Evolutionary conservation across 2,113 vertebrate genomes (phyloP), one percentile per base, ranked within the genome.

Genomic region (Pardalotus punctatus): DNA sequence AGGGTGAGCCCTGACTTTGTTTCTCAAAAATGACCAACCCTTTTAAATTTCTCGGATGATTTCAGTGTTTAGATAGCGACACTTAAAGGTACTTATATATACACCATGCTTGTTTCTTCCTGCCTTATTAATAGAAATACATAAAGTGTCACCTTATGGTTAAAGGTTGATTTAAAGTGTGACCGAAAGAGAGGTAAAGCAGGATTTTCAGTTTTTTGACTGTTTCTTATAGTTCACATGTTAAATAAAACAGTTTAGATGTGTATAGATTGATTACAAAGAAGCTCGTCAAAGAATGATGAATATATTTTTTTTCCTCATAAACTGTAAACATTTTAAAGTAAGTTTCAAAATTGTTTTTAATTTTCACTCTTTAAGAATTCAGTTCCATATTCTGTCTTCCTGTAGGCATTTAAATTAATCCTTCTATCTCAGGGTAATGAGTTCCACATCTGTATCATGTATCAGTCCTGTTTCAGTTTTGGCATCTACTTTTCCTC

Each of bases 1-100:
- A 98, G 95, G 98, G 99, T 99, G 97, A 95, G 97, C 61, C 43
- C 73, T 71, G 14, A 25, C 6, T 88, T 95, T 89, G 53, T 90
- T 25, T 33, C 40, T 83, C 48, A 57, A 23, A 67, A 84, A 31
- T 90, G 42, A 78, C 20, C 71, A 57, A 31, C 14, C 36, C 47
- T 51, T 76, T 54, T 43, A 23, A 17, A 40, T 61, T 31, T 47
- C 81, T 86, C 48, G 29, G 21, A 27, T 62, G 45, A 71, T 73
- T 51, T 76, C 20, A 72, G 31, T 77, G n/a, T 74, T 71, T 15
- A 70, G 53, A 28, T 47, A 60, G 14, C 48, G 33, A 1, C n/a
- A 13, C 15, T 77, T 9, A 86, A 66, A 72, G 33, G 13, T 12
- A 14, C 22, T 62, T 43, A 3, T 11, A 0, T 21, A 6, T 14